Conservation (phyloP, 2,888 invertebrate species). For the Crossocerus cetratus region DNA sequence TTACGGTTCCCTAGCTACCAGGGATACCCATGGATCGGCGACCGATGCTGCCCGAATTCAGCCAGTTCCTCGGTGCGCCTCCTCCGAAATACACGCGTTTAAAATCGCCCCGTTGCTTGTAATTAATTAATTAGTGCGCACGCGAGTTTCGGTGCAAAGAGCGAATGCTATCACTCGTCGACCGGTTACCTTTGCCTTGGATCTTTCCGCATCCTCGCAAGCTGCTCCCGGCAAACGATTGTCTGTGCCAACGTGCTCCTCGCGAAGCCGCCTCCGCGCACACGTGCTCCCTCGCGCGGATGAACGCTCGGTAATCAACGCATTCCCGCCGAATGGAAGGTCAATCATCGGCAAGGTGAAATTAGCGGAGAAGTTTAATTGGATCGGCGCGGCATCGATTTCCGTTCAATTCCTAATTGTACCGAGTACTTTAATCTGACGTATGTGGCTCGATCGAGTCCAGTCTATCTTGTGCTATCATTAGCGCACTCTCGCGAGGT, state of each 20-base stretch:
- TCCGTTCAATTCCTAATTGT: too few relatives aligned
- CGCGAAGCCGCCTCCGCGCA: slow-evolving; percentile 19
- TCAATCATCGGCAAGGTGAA: too few relatives aligned
- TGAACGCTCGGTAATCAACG: slow-evolving; percentile 24
- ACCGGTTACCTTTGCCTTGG: background rate
- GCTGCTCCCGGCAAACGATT: background rate
- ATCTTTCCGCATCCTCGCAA: background rate
- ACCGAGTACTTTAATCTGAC: too few relatives aligned
- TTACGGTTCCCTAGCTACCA: slow-evolving; percentile 59
- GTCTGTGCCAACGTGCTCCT: background rate
- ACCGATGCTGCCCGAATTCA: slow-evolving; percentile 54
- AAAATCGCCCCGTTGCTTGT: slow-evolving; percentile 32
- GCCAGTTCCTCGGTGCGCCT: slow-evolving; percentile 65
- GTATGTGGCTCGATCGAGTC: too few relatives aligned
- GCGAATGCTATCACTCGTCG: background rate
- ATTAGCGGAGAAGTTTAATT: too few relatives aligned
- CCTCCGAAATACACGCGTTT: slow-evolving; percentile 60
- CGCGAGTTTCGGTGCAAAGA: background rate
- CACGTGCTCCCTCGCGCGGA: slow-evolving; percentile 30
- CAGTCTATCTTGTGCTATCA: too few relatives aligned
- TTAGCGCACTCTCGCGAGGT: slow-evolving; percentile 25
- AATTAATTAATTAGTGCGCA: slow-evolving; percentile 22
- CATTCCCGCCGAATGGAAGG: slow-evolving; percentile 13
- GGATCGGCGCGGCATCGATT: too few relatives aligned
- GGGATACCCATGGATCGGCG: slow-evolving; percentile 58